Base-by-base conservation (phyloP, 2,797 vertebrate species). In the Loriculus beryllinus region DNA sequence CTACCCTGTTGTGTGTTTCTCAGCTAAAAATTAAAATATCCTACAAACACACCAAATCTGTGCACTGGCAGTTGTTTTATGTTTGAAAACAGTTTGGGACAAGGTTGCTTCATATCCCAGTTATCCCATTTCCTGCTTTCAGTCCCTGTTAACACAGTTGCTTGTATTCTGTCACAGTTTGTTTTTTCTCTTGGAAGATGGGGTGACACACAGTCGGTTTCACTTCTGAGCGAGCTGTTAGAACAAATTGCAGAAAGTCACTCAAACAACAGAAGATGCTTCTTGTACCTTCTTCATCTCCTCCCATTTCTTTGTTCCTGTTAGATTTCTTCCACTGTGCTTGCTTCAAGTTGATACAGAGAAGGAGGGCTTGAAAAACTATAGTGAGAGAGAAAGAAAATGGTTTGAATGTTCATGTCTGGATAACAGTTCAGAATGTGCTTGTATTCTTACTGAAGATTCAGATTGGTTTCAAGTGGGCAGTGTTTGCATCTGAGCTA, bases 1-100 rank as follows among this genome's bases (percentile, higher is more conserved):
- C 71, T 93, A 64, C 86, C 82, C 62, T 90, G 6, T 77, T 88
- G 60, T 92, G 85, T 95, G 87, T 96, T 94, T 92, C 93, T 95
- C 76, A 74, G 92, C 92, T 92, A 23, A 86, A 80, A 86, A 92
- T 95, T 90, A 95, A 95, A 96, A 42, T 62, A 51, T 43, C 65
- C 69, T 86, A 56, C 43, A 82, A 82, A 64, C 49, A n/a, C 56
- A 67, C 67, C 7, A 2, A 23, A 64, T 42, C 56, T 0, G 19
- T 86, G 63, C 88, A 76, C 62, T 91, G 82, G 8, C 47, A 35
- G 25, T 31, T 84, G 31, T 47, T 86, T 52, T 25, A 6, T 68
- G 39, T 56, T 92, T 13, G 23, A 49, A 6, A 23, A 7, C 21
- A 9, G 25, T 62, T 63, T 63, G 76, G 47, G 54, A 47, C 1